Base-by-base conservation (phyloP, 2,888 invertebrate species). In the Oasisia sp. region DNA sequence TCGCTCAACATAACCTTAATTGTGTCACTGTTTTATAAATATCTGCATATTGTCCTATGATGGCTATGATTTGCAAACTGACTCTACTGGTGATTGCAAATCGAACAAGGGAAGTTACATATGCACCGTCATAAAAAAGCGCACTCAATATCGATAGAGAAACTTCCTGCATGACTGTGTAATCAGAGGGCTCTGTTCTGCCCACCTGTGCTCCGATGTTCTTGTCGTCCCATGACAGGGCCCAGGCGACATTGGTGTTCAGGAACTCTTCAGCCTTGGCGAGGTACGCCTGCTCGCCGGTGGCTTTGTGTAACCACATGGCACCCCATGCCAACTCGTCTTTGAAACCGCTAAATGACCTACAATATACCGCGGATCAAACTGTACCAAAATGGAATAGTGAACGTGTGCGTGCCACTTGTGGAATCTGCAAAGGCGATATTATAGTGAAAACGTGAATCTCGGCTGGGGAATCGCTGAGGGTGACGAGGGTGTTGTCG, bases 251-350 rank as follows among this genome's bases (percentile, higher is more conserved):
- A 0, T 94, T 92, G 27, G 89, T 92, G 45, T 94, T 90, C 91
- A 32, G 32, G 89, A 94, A 94, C 8, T 94, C 94, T 92, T 94
- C 93, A 0, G 95, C 95, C 38, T 94, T 93, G 14, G 92, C 92
- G 91, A 95, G 93, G 93, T 95, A 95, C n/a, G 92, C 44, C 38
- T 93, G 89, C 1, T 95, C 94, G 2, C 93, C 93, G 7, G 95
- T 95, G 0, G 95, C 95, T 91, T 93, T 94, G 92, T 94, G 94
- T 92, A 95, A 92, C 95, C 95, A 95, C 3, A 93, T 93, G 0
- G 94, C 95, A 5, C 94, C 95, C 95, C 95, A 95, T n/a, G 94
- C 94, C 89, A 95, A 93, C 92, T 95, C 95, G 92, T 95, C 95
- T 7, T 94, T 93, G 92, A 94, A 95, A 0, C 94, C 94, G 32